Conservation (phyloP, 2,113 vertebrate genomes). For the Grammomys surdaster region DNA sequence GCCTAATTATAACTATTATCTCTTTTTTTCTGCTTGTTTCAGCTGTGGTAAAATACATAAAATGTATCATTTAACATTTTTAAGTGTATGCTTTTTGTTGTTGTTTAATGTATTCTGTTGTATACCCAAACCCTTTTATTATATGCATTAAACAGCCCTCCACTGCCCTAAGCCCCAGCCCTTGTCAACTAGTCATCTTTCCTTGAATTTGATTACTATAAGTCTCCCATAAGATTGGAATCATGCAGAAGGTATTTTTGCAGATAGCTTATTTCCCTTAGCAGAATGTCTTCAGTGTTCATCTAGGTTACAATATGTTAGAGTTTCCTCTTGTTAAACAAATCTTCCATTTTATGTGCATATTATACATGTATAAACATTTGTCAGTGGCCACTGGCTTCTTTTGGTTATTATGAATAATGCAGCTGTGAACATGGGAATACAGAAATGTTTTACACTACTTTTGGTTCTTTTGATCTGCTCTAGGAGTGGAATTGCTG, state of each 20-base stretch:
- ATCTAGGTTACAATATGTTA: constrained; percentile 44
- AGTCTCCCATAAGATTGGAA: constrained; percentile 11
- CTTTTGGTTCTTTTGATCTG: constrained; percentile 47
- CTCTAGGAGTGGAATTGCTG: constrained; percentile 11
- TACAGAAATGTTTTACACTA: constrained; percentile 21
- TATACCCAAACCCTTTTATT: background rate
- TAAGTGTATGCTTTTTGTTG: background rate
- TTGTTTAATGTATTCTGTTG: constrained; percentile 37
- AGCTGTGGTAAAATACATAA: constrained; percentile 54
- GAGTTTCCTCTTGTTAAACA: constrained; percentile 47
- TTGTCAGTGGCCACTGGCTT: background rate
- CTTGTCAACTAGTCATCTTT: background rate
- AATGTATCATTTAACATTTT: background rate
- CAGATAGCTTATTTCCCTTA: constrained; percentile 52
- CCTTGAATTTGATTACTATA: constrained; percentile 32
- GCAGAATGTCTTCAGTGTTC: background rate
- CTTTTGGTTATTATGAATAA: constrained; percentile 52
- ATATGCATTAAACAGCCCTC: background rate
- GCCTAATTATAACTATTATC: background rate
- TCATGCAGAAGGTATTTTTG: constrained; percentile 52
- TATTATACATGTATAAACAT: constrained; percentile 35
- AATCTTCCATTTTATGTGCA: constrained; percentile 32
- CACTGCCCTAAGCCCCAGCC: background rate
- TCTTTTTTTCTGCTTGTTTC: background rate
- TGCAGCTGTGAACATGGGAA: background rate